Conservation (phyloP, 2,888 invertebrate genomes). For the Lepidocyrtinus sp. region DNA sequence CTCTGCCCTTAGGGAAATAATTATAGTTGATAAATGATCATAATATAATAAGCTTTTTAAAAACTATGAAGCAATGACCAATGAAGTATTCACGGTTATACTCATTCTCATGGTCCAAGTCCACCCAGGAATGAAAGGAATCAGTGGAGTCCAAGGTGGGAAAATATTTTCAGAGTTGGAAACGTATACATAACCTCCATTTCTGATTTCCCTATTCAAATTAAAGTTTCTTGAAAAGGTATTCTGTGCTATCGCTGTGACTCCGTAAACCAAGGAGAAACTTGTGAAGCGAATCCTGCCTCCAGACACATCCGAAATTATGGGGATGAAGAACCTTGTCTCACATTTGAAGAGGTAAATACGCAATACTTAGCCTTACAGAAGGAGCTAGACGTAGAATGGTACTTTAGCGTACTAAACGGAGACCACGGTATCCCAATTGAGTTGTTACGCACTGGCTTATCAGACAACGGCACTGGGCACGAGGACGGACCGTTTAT, state of each 20-base stretch:
- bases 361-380: constrained; percentile 15
- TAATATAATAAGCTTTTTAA: too few species aligned
- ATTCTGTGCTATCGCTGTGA: constrained; percentile 24
- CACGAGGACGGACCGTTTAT: not conserved
- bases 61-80: too few species aligned
- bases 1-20: too few species aligned
- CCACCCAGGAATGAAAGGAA: too few species aligned
- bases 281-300: not conserved
- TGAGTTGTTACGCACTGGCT: not conserved
- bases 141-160: too few species aligned
- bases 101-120: too few species aligned
- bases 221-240: not conserved
- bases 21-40: too few species aligned
- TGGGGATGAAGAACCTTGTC: constrained; percentile 19
- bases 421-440: constrained; percentile 15
- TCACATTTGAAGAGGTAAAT: constrained; percentile 23
- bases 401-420: constrained; percentile 18
- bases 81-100: too few species aligned
- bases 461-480: not conserved
- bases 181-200: too few species aligned
- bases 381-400: not conserved
- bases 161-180: too few species aligned
- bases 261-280: not conserved
- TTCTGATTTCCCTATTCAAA: not conserved
- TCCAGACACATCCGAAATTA: not conserved